These are phyloP conservation scores for Chaitophorus viminalis DNA, from an alignment of 2,888 invertebrate species.

Conservation along the genomic window DNA sequence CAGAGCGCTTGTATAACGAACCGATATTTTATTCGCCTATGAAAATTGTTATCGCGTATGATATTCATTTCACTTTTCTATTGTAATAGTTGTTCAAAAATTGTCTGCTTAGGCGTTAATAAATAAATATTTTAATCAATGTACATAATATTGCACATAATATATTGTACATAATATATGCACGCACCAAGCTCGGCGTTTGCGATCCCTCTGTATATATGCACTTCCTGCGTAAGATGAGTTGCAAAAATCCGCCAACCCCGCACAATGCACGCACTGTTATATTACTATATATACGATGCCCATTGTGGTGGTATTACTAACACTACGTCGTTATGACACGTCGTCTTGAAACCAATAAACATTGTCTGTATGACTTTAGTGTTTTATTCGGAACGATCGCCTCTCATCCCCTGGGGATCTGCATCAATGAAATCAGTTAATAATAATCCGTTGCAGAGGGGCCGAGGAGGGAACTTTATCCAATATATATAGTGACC, in stretches of 20 bases:
- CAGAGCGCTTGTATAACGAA: too few relatives aligned
- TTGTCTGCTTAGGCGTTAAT: too few relatives aligned
- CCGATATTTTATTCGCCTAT: too few relatives aligned
- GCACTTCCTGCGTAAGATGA: conserved; percentile 29
- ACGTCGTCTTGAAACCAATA: conserved; percentile 52
- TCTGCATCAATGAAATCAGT: conserved; percentile 53
- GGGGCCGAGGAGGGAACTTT: conserved; percentile 7
- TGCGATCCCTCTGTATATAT: conserved; percentile 19
- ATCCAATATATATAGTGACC: conserved; percentile 22
- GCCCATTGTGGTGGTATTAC: background rate
- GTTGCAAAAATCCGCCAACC: conserved; percentile 44
- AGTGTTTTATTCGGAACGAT: conserved; percentile 39
- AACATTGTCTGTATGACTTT: conserved; percentile 59
- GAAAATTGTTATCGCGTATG: too few relatives aligned
- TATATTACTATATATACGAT: background rate
- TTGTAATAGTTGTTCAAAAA: background rate
- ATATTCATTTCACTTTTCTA: too few relatives aligned
- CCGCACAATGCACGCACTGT: background rate
- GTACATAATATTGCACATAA: too few relatives aligned
- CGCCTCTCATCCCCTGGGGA: conserved; percentile 43
- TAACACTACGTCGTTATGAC: conserved; percentile 36
- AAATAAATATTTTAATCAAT: too few relatives aligned
- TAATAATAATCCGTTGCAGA: conserved; percentile 48
- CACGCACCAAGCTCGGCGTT: background rate
- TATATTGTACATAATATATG: background rate